These are phyloP conservation scores for Rhinatrema bivittatum DNA, from an alignment of 2,797 vertebrate species.

Conservation along the genomic window DNA sequence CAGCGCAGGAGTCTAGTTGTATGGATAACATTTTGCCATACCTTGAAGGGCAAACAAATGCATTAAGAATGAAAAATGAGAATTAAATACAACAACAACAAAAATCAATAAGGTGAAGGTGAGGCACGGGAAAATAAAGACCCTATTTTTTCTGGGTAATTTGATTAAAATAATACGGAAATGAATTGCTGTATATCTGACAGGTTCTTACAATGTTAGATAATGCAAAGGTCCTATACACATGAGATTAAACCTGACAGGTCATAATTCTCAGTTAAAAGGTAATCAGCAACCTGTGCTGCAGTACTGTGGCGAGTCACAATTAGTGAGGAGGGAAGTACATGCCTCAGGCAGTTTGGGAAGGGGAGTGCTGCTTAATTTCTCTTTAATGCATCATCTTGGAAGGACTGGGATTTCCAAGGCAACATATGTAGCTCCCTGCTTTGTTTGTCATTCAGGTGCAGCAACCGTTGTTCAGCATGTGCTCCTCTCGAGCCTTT, in stretches of 20 bases:
- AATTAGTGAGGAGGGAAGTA: background rate
- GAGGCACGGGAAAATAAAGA: conserved; percentile 1
- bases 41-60: conserved; percentile 6
- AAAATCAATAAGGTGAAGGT: conserved; percentile 5
- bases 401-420: background rate
- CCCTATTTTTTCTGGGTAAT: conserved; percentile 5
- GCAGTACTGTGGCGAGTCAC: background rate
- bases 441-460: conserved; percentile 8
- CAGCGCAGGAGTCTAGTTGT: background rate
- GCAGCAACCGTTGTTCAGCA: background rate
- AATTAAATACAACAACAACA: background rate
- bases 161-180: conserved; percentile 10
- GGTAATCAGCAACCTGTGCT: background rate
- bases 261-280: conserved; percentile 7
- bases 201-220: background rate
- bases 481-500: background rate
- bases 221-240: conserved; percentile 3
- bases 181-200: background rate
- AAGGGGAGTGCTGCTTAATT: too few relatives aligned
- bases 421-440: background rate
- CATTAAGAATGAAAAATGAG: conserved; percentile 9
- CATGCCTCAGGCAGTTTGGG: background rate
- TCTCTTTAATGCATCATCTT: background rate
- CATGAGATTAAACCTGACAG: conserved; percentile 6
- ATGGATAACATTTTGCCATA: background rate